A percentile compares a stretch with the other conserved stretches of the same genome.
Evolutionary conservation across 2,888 invertebrate genomes (phyloP).

Genomic region (Hermaeophaga mercurialis): DNA sequence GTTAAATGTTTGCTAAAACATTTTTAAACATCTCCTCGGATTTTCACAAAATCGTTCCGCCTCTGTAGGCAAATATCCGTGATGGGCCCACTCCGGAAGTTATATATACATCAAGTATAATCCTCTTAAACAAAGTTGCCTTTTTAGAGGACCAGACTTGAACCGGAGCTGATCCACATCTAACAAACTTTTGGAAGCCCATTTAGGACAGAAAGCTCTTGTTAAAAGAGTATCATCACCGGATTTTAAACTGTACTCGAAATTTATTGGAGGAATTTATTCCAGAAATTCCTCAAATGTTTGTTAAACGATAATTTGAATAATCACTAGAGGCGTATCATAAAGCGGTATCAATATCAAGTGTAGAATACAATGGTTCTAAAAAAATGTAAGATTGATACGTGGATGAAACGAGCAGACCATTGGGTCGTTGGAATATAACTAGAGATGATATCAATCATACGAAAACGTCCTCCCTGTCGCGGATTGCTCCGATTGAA

Average conservation of each 20-base stretch:
- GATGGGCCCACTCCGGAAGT: slow-evolving; percentile 47
- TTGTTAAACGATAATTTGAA: too few species aligned
- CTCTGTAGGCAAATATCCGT: slow-evolving; percentile 33
- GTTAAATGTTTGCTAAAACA: too few species aligned
- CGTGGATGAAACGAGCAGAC: neutral
- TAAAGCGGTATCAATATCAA: too few species aligned
- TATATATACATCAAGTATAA: slow-evolving; percentile 55
- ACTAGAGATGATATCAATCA: slow-evolving; percentile 49
- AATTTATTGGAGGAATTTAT: too few species aligned
- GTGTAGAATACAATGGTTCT: neutral
- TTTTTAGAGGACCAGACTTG: slow-evolving; percentile 53
- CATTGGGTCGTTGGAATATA: slow-evolving; percentile 26
- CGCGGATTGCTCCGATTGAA: slow-evolving; percentile 49
- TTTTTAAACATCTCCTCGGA: too few species aligned
- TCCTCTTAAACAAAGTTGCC: slow-evolving; percentile 55
- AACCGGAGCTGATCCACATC: slow-evolving; percentile 42
- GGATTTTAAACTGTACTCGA: too few species aligned
- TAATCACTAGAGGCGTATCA: too few species aligned
- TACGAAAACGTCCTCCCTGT: slow-evolving; percentile 37
- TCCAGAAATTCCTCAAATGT: too few species aligned
- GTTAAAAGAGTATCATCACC: slow-evolving; percentile 38
- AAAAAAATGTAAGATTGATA: neutral
- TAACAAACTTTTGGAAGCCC: slow-evolving; percentile 3
- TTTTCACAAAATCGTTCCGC: neutral
- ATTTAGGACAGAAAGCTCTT: slow-evolving; percentile 40